Base-by-base conservation (phyloP, 2,888 invertebrate genomes). In the Zelleria hepariella region DNA sequence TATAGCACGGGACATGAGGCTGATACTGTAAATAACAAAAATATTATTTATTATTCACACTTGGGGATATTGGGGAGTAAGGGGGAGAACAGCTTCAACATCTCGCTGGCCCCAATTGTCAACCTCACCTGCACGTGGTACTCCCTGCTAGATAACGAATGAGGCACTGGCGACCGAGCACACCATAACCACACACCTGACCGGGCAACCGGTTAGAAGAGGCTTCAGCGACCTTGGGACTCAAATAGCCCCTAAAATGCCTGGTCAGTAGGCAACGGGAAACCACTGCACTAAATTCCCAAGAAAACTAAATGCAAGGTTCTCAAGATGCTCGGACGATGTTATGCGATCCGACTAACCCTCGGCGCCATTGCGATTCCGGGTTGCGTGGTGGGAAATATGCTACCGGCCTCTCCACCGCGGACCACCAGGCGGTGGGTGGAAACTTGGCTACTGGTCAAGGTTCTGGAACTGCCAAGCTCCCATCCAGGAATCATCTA, bases 121-220 rank as follows among this genome's bases (percentile, higher is more conserved):
- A 54, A 25, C 25, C 54, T 10, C 49, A 48, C 15, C 58, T 6
- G 26, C 24, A 20, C 23, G 51, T 58, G 49, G 57, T 47, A 20
- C 47, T 57, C 57, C 47, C 18, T 57, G 42, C 32, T 42, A 42
- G 57, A 23, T 24, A 47, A 57, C 47, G 15, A 7, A 57, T 24
- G n/a, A 57, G 24, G 25, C 24, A 21, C 23, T 48, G 57, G 48
- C 54, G n/a, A 25, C 54, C 26, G 24, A 25, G 63, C n/a, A n/a
- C 63, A 62, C 62, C 53, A 63, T 64, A 66, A 61, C 64, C 66
- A 64, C 58, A 51, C 26, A 58, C 61, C 62, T 25, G 26, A 24
- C n/a, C 23, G 32, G 57, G 47, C 15, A 49, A 58, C 59, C n/a
- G 23, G 27, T 20, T 47, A 27, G 61, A 58, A 59, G 60, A 59